Conservation (phyloP, 2,797 vertebrate genomes). For the Artibeus jamaicensis region DNA sequence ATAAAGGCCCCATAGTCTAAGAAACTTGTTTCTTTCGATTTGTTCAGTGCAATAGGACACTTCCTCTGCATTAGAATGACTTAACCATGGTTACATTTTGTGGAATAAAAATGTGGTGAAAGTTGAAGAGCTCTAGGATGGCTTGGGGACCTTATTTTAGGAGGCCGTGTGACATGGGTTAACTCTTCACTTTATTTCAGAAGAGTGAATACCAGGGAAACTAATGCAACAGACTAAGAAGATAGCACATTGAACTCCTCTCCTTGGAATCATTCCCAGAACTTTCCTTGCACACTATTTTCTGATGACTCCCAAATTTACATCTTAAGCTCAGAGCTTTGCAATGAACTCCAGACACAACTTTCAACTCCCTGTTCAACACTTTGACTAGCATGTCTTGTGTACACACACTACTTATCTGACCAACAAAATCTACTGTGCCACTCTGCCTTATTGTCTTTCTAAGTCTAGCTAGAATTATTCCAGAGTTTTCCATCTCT, state of each 20-base stretch:
- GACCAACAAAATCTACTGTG: background rate
- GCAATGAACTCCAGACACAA: conserved; percentile 25
- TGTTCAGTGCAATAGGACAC: background rate
- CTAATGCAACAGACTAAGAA: conserved; percentile 51
- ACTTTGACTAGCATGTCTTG: background rate
- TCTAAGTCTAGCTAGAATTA: background rate
- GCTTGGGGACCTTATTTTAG: conserved; percentile 52
- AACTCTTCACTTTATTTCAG: conserved; percentile 53
- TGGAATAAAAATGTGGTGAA: conserved; percentile 47
- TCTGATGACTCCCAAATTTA: conserved; percentile 40
- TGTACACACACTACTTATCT: background rate
- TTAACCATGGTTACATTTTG: conserved; percentile 14
- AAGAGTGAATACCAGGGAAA: conserved; percentile 47
- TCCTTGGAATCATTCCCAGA: conserved; percentile 59
- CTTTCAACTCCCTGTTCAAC: conserved; percentile 9
- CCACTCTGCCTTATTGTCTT: background rate
- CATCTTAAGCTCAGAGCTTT: conserved; percentile 25
- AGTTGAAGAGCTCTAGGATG: conserved; percentile 4
- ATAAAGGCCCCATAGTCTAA: background rate
- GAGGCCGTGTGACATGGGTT: conserved; percentile 50
- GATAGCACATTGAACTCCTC: conserved; percentile 36
- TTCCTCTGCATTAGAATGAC: background rate
- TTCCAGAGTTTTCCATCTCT: background rate
- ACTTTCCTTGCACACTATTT: conserved; percentile 36
- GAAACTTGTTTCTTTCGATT: conserved; percentile 2